A percentile compares a stretch with the other conserved stretches of the same genome.
Evolutionary conservation across 2,797 vertebrate species (phyloP).

Genomic region (Sebastes oblongus): DNA sequence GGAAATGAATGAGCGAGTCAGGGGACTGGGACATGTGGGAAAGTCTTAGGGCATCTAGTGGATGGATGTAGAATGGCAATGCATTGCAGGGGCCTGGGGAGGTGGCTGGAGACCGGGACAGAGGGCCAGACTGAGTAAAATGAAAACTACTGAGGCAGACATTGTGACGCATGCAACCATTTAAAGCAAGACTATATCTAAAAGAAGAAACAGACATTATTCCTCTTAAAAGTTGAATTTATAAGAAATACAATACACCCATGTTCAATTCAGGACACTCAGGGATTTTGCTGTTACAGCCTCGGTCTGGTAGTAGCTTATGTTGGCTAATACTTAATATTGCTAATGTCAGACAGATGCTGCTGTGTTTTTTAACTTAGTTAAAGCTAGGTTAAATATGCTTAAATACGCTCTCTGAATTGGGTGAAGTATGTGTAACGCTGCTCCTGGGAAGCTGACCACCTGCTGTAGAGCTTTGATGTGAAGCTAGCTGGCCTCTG

Average conservation of each 20-base stretch:
- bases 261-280: background rate
- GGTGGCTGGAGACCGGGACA: no score
- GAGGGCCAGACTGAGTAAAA: background rate
- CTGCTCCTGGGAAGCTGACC: constrained; percentile 41
- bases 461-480: constrained; percentile 43
- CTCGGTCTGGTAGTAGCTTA: background rate
- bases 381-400: background rate
- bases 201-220: background rate
- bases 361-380: background rate
- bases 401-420: background rate
- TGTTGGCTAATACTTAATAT: background rate
- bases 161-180: background rate
- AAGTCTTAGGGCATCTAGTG: background rate
- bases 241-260: background rate
- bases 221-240: background rate
- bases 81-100: background rate
- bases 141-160: background rate
- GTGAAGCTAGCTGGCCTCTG: constrained; percentile 6
- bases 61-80: background rate
- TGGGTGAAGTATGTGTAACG: background rate
- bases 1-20: background rate
- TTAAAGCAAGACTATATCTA: background rate
- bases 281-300: background rate
- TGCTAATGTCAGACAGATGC: background rate
- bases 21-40: no score